Percentiles rank a stretch among this genome's conserved stretches.
Evolutionary conservation across 2,113 vertebrate species (phyloP).

Genomic region (Aleadryas rufinucha): DNA sequence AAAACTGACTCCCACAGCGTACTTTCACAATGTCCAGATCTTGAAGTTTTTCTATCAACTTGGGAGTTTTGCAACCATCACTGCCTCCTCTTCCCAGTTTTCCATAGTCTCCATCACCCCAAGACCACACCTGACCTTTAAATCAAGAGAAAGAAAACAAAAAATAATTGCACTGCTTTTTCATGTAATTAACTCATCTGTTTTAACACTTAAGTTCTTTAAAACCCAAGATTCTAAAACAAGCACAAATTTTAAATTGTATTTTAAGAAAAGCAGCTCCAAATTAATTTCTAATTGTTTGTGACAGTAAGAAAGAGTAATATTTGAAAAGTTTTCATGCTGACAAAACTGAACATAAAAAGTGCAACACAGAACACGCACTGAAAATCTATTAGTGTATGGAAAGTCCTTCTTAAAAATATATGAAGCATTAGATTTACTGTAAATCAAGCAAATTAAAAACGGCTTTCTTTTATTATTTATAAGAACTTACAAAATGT

Average conservation of each 20-base stretch:
- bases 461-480: neutral
- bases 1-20: conserved; percentile 96
- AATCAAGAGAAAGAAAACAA: neutral
- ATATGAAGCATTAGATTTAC: neutral
- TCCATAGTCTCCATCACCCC: conserved; percentile 97
- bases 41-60: conserved; percentile 94
- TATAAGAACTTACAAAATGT: neutral
- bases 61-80: conserved; percentile 96
- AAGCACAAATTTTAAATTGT: neutral
- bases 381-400: neutral
- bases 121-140: conserved; percentile 97
- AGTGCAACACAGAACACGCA: rapidly evolving
- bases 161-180: neutral
- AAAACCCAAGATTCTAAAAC: neutral
- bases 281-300: neutral
- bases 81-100: conserved; percentile 96
- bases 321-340: neutral
- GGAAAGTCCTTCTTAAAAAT: neutral
- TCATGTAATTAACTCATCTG: neutral
- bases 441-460: neutral
- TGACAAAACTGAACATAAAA: neutral
- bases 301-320: neutral
- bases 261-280: neutral
- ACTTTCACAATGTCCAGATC: conserved; percentile 93
- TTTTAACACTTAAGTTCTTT: neutral